Percentiles rank a stretch among this genome's conserved stretches.
phyloP scores from a whole-genome alignment of 1,140 invertebrate genomes.

The Stratiolaelaps scimitus region DNA sequence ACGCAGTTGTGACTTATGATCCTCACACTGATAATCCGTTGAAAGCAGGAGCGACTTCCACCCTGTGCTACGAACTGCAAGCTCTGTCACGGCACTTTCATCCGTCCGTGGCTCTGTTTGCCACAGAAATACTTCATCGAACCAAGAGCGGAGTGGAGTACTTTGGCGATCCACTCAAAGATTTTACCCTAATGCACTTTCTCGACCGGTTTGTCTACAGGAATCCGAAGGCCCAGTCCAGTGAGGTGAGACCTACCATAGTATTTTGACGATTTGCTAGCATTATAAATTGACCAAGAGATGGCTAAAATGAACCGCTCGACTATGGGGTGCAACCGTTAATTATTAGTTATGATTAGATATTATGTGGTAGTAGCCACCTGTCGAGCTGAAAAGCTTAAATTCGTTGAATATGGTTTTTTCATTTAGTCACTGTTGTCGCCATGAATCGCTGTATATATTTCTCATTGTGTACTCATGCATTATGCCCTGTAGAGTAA shows the following conservation, averaged over 20 bases:
- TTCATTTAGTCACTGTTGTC: too few relatives aligned
- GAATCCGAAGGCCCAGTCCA: conserved; percentile 68
- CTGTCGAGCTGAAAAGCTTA: too few relatives aligned
- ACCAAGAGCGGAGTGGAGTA: conserved; percentile 55
- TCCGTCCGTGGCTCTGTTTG: conserved; percentile 78
- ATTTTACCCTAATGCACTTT: conserved; percentile 76
- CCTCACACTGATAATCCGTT: conserved; percentile 65
- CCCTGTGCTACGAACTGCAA: conserved; percentile 57
- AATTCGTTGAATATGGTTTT: too few relatives aligned
- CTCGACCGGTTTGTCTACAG: conserved; percentile 88
- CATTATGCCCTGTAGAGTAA: too few relatives aligned
- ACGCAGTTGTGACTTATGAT: conserved; percentile 48
- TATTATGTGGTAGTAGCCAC: too few relatives aligned
- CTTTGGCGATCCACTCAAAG: conserved; percentile 76
- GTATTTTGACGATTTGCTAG: too few relatives aligned
- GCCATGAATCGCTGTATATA: too few relatives aligned
- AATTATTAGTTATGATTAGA: too few relatives aligned
- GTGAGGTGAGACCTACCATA: conserved; percentile 38
- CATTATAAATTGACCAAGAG: too few relatives aligned
- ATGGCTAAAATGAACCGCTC: too few relatives aligned
- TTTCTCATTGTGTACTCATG: too few relatives aligned
- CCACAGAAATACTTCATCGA: conserved; percentile 62
- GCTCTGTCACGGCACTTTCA: conserved; percentile 65
- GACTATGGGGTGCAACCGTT: too few relatives aligned
- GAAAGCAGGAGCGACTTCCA: conserved; percentile 57